These are phyloP conservation scores for Nematostella vectensis DNA, from an alignment of 92 coral and sea anemone genomes.

Conservation along the genomic window DNA sequence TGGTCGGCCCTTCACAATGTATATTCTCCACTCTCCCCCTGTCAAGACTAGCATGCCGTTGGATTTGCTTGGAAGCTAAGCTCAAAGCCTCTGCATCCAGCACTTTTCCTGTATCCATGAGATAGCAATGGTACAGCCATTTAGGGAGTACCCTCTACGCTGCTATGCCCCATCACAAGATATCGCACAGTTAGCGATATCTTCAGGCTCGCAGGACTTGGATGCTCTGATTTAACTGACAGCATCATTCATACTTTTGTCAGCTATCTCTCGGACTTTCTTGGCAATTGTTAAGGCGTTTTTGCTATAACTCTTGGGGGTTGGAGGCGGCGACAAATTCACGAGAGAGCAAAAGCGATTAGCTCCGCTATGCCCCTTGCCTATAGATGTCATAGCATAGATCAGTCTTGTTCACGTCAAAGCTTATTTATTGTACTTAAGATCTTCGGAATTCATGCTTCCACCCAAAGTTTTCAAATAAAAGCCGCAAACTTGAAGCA, in stretches of 20 bases:
- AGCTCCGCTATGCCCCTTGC: constrained; percentile 17
- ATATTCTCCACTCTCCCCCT: constrained; percentile 8
- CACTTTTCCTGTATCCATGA: constrained; percentile 24
- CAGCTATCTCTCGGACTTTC: constrained; percentile 11
- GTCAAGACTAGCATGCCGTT: constrained; percentile 8
- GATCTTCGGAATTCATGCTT: constrained; percentile 13
- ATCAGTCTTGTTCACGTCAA: constrained; percentile 17
- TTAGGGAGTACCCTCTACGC: constrained; percentile 4
- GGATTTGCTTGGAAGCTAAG: constrained; percentile 11
- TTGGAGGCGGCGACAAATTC: constrained; percentile 16
- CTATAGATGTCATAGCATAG: background rate
- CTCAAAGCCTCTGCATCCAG: constrained; percentile 23
- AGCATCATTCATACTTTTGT: constrained; percentile 13
- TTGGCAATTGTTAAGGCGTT: constrained; percentile 11
- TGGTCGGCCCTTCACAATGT: constrained; percentile 17
- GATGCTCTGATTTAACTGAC: constrained; percentile 11
- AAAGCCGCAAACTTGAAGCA: constrained; percentile 25
- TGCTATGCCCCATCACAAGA: constrained; percentile 24
- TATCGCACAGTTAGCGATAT: constrained; percentile 8
- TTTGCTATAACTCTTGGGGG: constrained; percentile 9
- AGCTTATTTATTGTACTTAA: constrained; percentile 3
- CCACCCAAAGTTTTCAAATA: constrained; percentile 26
- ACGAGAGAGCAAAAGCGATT: constrained; percentile 13
- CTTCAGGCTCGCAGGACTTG: background rate
- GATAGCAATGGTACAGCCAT: constrained; percentile 12